Base-by-base conservation (phyloP, 2,797 vertebrate genomes). In the Chaunax sp. region DNA sequence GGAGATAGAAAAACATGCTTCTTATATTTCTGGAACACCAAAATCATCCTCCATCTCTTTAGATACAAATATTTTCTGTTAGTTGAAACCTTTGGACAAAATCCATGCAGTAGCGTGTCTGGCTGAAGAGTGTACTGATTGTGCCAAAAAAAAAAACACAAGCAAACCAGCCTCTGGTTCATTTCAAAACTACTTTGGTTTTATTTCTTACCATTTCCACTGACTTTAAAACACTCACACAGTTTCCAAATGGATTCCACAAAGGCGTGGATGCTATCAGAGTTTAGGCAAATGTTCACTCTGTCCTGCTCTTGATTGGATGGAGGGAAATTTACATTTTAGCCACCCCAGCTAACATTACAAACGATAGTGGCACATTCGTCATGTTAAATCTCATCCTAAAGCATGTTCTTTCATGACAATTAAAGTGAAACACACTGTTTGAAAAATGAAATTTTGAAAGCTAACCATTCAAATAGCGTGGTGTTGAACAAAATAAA, bases 101-200 rank as follows among this genome's bases (percentile, higher is more conserved):
- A 23, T 54, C 51, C 37, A 45, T 7, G 25, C n/a, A 49, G 35
- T 23, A 46, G 41, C 10, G 19, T 23, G 47, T 20, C 35, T 35
- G 22, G 53, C 49, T 50, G 33, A 56, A 19, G 49, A 35, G 37
- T 16, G 38, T 3, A 26, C 30, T n/a, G n/a, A 14, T 10, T 43
- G 46, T 28, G 56, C 45, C 56, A 55, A 66, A 60, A 60, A 49
- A 30, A 30, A 30, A 30, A 4, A 30, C 4, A 47, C 11, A 45
- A 68, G 33, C 30, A 22, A 26, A 64, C 63, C 18, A 43, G 58
- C 58, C 62, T 50, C n/a, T 4, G 18, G 62, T 47, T 54, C 23
- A 58, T 12, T 41, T 26, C 33, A 59, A 30, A 43, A 35, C 50
- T 33, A 18, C 46, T 57, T 64, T 15, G 15, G 22, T 30, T 59